Evolutionary conservation across 2,888 invertebrate species (phyloP), one percentile per base, ranked within the genome.

Genomic region (Archips crataeganus): DNA sequence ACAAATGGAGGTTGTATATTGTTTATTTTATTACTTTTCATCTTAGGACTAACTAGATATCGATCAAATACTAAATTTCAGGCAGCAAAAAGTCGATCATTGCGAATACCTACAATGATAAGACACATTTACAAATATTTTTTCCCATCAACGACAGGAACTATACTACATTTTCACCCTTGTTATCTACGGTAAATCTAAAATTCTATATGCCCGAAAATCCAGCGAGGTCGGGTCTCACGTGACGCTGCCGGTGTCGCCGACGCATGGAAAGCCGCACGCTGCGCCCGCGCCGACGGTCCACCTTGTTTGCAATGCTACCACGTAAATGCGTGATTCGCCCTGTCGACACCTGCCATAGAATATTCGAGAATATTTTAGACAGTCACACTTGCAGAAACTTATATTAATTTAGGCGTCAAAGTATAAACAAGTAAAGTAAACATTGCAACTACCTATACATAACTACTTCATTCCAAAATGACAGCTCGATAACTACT

Each of bases 211-310:
- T 36, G 36, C 23, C 11, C 49, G 39, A 61, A 69, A 49, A 49
- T 36, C 60, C 57, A 32, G 32, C 36, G 32, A 60, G 45, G 13
- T 36, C 47, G 57, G 8, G 36, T 11, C 54, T 32, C 34, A 42
- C 67, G 75, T 75, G 74, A 72, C 65, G 60, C 49, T 57, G 51
- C 63, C 59, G 47, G 69, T 64, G 66, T 73, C 69, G 73, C 67
- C 77, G 54, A 71, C 70, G 75, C 75, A 78, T 79, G 68, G 79
- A 82, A 81, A 81, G 79, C 80, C 75, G 70, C 71, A 15, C 47
- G 13, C 10, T 10, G 64, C 49, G 42, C 8, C 51, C 61, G 39
- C 39, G 23, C 49, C 32, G 13, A 3, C 51, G 54, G 9, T 9
- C 54, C 54, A 23, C 6, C n/a, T 60, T 47, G 81, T 84, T 81